Percentiles rank a stretch among this genome's conserved stretches.
Conservation (phyloP, 2,113 vertebrate species). For the Tachysurus vachellii region DNA sequence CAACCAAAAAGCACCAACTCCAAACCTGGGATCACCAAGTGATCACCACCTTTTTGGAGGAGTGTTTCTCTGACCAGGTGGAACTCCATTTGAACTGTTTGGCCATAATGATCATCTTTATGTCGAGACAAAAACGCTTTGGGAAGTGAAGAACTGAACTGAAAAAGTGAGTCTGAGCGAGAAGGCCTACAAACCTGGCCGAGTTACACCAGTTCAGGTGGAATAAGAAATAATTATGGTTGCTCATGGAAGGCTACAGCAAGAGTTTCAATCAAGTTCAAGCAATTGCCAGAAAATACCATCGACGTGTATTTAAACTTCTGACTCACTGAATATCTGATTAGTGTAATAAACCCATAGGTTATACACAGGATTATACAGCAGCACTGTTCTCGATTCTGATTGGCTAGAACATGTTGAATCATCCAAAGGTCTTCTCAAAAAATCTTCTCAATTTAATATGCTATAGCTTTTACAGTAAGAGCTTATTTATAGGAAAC, state of each 20-base stretch:
- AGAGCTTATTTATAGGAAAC: too few relatives aligned
- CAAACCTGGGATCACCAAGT: neutral
- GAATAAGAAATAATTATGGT: neutral
- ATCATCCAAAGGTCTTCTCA: too few relatives aligned
- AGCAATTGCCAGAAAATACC: neutral
- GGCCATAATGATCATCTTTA: neutral
- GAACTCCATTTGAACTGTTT: neutral
- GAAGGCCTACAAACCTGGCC: neutral
- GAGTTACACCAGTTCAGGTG: too few relatives aligned
- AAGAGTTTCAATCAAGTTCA: neutral
- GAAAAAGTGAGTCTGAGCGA: neutral
- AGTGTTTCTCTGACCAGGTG: neutral
- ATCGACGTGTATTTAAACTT: neutral
- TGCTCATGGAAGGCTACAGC: neutral
- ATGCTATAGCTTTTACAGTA: too few relatives aligned
- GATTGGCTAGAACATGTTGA: too few relatives aligned
- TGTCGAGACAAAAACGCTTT: too few relatives aligned
- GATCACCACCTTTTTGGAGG: neutral
- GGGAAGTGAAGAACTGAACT: neutral
- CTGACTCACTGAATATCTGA: neutral
- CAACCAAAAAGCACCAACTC: neutral
- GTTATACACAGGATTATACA: neutral
- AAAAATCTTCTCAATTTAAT: too few relatives aligned
- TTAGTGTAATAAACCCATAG: neutral
- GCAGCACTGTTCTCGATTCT: neutral